Evolutionary conservation across 1,140 invertebrate species (phyloP), one percentile per base, ranked within the genome.

Genomic region (Drosophila sechellia): DNA sequence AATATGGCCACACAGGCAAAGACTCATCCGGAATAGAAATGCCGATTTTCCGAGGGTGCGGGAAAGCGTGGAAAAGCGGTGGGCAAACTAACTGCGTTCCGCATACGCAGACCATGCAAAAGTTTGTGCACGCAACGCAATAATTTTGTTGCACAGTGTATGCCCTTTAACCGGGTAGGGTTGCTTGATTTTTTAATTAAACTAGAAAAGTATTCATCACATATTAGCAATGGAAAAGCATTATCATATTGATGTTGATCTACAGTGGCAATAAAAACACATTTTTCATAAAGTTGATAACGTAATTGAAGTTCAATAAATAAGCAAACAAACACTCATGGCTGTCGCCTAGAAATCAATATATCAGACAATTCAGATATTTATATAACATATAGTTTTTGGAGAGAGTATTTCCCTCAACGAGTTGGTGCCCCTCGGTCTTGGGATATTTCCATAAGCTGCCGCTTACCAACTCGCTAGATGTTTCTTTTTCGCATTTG

Each of bases 121-220:
- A 86, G 63, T 86, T 85, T 73, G 45, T 76, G 57, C 81, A 85
- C 81, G 81, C 81, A 85, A 85, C 86, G 78, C 68, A 77, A 85
- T 81, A 74, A 85, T 85, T 85, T 85, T 63, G 77, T 69, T 64
- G 49, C 37, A 57, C 69, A 68, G 53, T 60, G 52, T 59, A 66
- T 43, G 37, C 22, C 31, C 49, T 52, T 34, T 12, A 0, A 3
- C 3, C 1, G 0, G 0, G 0, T 2, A 2, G 31, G 4, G 45
- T 12, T 22, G 4, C 1, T 12, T 2, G 3, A 15, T 13, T 17
- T 40, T 50, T 4, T n/a, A 6, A 15, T 20, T 20, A n/a, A 5
- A 4, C 1, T 13, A 4, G 6, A 1, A 4, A 10, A 45, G 2
- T 5, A 45, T 12, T 31, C 2, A 31, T 27, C 27, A 10, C 3